Percentiles rank a stretch among this genome's conserved stretches.
Evolutionary conservation across 2,113 vertebrate species (phyloP).

Genomic region (Dunckerocampus dactyliophorus): DNA sequence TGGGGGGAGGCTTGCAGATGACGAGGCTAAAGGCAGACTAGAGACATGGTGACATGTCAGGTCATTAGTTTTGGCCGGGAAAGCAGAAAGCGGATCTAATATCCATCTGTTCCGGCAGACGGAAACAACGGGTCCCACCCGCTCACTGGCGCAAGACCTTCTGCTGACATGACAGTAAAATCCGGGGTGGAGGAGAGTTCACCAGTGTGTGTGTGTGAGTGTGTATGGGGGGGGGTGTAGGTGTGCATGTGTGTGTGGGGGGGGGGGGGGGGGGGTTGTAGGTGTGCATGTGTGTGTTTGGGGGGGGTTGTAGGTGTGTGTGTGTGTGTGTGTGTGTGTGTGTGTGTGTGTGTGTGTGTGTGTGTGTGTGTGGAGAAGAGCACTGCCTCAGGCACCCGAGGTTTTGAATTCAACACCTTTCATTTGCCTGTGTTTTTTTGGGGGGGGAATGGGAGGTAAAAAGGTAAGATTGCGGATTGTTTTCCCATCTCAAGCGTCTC

Average conservation of each 20-base stretch:
- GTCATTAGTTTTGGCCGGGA: constrained; percentile 45
- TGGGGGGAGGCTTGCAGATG: constrained; percentile 18
- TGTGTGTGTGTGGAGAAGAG: constrained; percentile 1
- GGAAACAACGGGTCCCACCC: constrained; percentile 57
- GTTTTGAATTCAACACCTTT: constrained; percentile 48
- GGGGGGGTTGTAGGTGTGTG: constrained; percentile 1
- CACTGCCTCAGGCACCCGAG: constrained; percentile 50
- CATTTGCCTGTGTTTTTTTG: constrained; percentile 45
- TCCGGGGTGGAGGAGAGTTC: constrained; percentile 51
- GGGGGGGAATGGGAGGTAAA: background rate
- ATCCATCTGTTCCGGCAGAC: constrained; percentile 65
- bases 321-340: constrained; percentile 28
- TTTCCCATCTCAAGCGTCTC: constrained; percentile 40
- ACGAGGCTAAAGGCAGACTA: constrained; percentile 29
- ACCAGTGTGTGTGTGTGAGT: constrained; percentile 28
- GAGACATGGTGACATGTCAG: constrained; percentile 28
- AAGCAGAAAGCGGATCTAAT: constrained; percentile 60
- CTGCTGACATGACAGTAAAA: constrained; percentile 52
- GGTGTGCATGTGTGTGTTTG: constrained; percentile 14
- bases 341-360: constrained; percentile 17
- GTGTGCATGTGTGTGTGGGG: background rate
- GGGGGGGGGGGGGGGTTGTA: too few relatives aligned
- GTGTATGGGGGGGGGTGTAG: too few relatives aligned
- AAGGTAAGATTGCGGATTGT: constrained; percentile 39
- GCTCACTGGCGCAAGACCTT: constrained; percentile 44